Evolutionary conservation across 2,888 invertebrate genomes (phyloP), one percentile per base, ranked within the genome.

Genomic region (Cheilosia impressa): DNA sequence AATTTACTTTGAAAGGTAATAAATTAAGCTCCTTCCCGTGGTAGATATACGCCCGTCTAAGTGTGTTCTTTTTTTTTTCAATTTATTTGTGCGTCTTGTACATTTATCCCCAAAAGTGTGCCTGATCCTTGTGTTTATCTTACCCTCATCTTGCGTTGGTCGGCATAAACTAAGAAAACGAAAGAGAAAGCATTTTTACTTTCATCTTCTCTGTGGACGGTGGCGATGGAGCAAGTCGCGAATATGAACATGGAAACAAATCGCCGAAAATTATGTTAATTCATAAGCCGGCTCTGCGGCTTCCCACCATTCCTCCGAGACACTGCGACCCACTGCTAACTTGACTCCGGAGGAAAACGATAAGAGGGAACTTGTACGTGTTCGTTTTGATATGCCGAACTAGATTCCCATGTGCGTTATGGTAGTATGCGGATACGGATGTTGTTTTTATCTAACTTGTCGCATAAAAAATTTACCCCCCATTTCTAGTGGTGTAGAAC

Each of bases 1-100:
- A 85, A 85, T 85, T 85, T 85, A 77, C 85, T 85, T 85, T 85
- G 81, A 85, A 85, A 81, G 80, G 85, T 76, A 85, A 85, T 85
- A 85, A 85, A 85, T 85, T 85, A 22, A 50, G 75, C 76, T 76
- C 55, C 71, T 62, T 77, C 62, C 81, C 66, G 85, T 66, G 81
- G 81, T 85, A 81, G 76, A 71, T 63, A 84, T 80, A 22, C 73
- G 38, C 60, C 57, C 50, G 41, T 63, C 50, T 68, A 60, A 73
- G 19, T 58, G 63, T 71, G 50, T 73, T 50, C 24, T n/a, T n/a
- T n/a, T 58, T 45, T 63, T 71, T 81, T 75, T 75, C 80, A 80
- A 84, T 80, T 84, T 75, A 53, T 57, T 75, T 80, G 58, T 75
- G 71, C 66, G 27, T n/a, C 41, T 45, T 43, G 57, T 41, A n/a